Base-by-base conservation (phyloP, 37 sponge, comb jelly and placozoan species). In the Beroe forskalii region DNA sequence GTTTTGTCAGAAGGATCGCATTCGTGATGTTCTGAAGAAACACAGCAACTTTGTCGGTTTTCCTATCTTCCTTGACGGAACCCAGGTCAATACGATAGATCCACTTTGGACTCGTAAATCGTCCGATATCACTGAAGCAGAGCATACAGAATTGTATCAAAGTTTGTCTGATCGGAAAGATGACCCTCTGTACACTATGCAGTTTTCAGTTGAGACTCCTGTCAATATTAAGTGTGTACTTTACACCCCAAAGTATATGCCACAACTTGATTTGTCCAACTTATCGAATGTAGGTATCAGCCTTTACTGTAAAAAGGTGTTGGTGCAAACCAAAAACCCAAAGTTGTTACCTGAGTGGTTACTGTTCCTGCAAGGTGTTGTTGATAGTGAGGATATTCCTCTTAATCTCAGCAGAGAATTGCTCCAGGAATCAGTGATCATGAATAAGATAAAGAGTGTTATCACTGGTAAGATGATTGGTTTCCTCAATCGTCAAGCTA, bases 371-470 rank as follows among this genome's bases (percentile, higher is more conserved):
- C 72, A 69, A 0, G 93, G 93, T 60, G 93, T 93, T n/a, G 89
- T 93, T 19, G 93, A 93, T 83, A 93, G 93, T 44, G 93, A 93
- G 69, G 93, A 93, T 75, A 92, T 93, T 32, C 93, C 93, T 0
- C 76, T 93, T 0, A 93, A 93, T 63, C 90, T 93, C 0, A 92
- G 91, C 17, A 25, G 93, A 24, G 93, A 93, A 86, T 44, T 93
- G 64, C 91, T 93, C 0, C 93, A 93, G 61, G 76, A 93, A 32
- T 91, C 37, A 4, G 89, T 67, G 3, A n/a, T 93, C 2, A 91
- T 93, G 41, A 91, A 24, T 33, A 91, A 91, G 76, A 67, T 91
- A 6, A 80, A 67, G 67, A 91, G 63, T 76, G 89, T 91, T 61
- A 48, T 91, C 20, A 89, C 92, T 4, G 60, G 48, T 33, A 83